phyloP scores from a whole-genome alignment of 2,888 invertebrate species.

The Lithophane ornitopus region DNA sequence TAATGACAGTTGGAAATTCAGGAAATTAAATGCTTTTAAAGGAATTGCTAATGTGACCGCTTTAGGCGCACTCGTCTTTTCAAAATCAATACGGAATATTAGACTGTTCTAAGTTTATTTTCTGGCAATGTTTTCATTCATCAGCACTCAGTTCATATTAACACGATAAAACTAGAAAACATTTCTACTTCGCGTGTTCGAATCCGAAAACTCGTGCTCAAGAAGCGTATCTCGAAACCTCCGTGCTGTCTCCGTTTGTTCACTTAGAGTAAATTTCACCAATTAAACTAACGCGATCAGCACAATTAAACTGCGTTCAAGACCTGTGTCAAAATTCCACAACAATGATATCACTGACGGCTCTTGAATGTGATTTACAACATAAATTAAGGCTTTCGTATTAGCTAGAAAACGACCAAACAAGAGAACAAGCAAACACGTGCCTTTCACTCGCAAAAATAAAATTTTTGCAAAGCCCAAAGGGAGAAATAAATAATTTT shows the following conservation, averaged over 20 bases:
- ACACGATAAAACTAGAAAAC: background rate
- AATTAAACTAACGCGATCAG: background rate
- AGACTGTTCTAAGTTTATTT: background rate
- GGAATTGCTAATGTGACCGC: too few species aligned
- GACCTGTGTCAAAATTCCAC: background rate
- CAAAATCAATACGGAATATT: background rate
- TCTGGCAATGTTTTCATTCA: background rate
- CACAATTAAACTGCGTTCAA: background rate
- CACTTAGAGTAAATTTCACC: background rate
- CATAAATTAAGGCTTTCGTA: background rate
- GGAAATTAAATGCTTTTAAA: too few species aligned
- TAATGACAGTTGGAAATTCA: too few species aligned
- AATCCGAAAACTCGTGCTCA: background rate
- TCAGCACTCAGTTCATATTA: background rate
- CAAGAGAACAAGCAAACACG: slow-evolving; percentile 6
- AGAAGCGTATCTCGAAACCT: background rate
- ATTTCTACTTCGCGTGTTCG: background rate
- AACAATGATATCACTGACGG: background rate
- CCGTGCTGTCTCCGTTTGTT: background rate
- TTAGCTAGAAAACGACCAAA: background rate
- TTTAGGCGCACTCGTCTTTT: background rate
- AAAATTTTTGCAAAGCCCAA: background rate
- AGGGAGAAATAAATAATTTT: slow-evolving; percentile 5
- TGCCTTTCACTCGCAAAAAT: background rate
- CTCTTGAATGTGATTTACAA: too few species aligned